Base-by-base conservation (phyloP, 2,888 invertebrate species). In the Strigamia maritima region DNA sequence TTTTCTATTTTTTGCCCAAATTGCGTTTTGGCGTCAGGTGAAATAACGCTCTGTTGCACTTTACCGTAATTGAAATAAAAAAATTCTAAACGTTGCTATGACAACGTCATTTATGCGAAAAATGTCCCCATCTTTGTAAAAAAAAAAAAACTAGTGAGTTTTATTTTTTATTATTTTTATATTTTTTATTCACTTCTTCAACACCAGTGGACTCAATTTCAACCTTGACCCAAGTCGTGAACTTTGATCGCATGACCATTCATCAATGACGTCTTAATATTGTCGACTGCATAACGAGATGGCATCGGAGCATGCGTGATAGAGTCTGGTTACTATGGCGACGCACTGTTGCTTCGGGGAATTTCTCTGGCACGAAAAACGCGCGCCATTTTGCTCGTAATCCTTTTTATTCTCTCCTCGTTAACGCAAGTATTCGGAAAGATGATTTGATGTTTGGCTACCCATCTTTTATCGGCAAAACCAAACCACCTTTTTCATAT, bases 231-330 rank as follows among this genome's bases (percentile, higher is more conserved):
- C 28, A 70, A 28, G 24, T 70, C 26, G 19, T 54, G 54, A 54
- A 70, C 70, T 70, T 28, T 70, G 70, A 28, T 70, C 28, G 26
- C n/a, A 26, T 28, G 28, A 0, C 70, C 12, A 70, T 70, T 70
- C 70, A 70, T 70, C 70, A 70, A 70, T 70, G 70, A 70, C 70
- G 70, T 70, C 70, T 70, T 70, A 70, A 70, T 70, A 28, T 70
- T 70, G 70, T 70, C 65, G 70, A 70, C 70, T 70, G 28, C 70
- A 70, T 70, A 70, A 70, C 70, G 70, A 70, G 70, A 28, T 28
- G 12, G 28, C 70, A 28, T 70, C 28, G 12, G 70, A 70, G 70
- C 70, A 70, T 70, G 70, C 70, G 70, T 70, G 70, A 2, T 28
- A 28, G 70, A 70, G 8, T 70, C 70, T 28, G 70, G 70, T 70